Conservation (phyloP, 2,888 invertebrate genomes). For the Cephonodes hylas region DNA sequence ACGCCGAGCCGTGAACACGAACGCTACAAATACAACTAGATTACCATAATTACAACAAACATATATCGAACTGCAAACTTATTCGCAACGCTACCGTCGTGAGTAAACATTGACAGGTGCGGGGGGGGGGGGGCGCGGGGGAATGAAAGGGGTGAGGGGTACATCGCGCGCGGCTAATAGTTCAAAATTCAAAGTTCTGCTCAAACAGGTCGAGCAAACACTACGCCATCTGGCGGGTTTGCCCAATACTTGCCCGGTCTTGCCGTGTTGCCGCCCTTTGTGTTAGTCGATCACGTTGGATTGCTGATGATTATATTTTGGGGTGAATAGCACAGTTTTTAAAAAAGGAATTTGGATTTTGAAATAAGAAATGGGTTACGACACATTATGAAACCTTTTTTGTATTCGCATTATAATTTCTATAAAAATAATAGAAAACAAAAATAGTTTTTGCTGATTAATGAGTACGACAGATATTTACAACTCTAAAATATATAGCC, state of each 20-base stretch:
- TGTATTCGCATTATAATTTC: too few relatives aligned
- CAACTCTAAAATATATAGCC: too few relatives aligned
- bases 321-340: not conserved
- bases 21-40: not conserved
- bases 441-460: too few relatives aligned
- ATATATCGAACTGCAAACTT: conserved; percentile 11
- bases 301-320: conserved; percentile 18
- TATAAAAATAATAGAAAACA: too few relatives aligned
- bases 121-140: conserved; percentile 37
- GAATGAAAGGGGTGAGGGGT: conserved; percentile 53
- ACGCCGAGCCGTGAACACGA: not conserved
- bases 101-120: conserved; percentile 71
- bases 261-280: conserved; percentile 32
- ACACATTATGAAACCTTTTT: too few relatives aligned
- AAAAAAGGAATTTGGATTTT: not conserved
- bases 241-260: conserved; percentile 50
- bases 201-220: conserved; percentile 72
- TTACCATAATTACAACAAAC: conserved; percentile 18
- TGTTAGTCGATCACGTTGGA: conserved; percentile 37
- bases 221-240: conserved; percentile 76
- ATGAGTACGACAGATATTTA: too few relatives aligned
- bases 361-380: too few relatives aligned
- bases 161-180: conserved; percentile 56
- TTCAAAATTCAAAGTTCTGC: conserved; percentile 77
- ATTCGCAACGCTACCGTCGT: conserved; percentile 15